Evolutionary conservation across 2,113 vertebrate genomes (phyloP).

Genomic region (Oreochromis tanganicae): DNA sequence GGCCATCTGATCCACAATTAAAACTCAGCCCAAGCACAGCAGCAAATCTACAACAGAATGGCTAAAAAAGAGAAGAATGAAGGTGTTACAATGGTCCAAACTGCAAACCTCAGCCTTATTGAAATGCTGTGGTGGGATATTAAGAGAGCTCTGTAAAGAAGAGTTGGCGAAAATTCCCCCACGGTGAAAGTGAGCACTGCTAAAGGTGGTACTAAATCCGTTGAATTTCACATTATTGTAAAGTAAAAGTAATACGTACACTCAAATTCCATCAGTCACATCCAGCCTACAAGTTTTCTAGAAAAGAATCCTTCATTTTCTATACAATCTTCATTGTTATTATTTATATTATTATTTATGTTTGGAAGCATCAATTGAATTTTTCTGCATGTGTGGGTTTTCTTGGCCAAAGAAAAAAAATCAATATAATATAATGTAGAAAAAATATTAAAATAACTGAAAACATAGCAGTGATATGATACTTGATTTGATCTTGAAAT

Average conservation of each 20-base stretch:
- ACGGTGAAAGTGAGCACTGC: not conserved
- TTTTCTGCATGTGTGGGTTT: not conserved
- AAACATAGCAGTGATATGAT: not conserved
- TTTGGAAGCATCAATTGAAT: not conserved
- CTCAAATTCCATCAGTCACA: not conserved
- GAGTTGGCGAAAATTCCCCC: not conserved
- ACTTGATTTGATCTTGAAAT: not conserved
- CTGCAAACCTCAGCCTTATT: not conserved
- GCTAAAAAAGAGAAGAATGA: not conserved
- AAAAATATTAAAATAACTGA: not conserved
- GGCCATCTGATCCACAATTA: not conserved
- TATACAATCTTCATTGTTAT: not conserved
- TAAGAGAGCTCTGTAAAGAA: not conserved
- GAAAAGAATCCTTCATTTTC: not conserved
- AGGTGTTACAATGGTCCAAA: not conserved
- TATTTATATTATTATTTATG: not conserved
- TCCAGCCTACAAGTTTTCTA: not conserved
- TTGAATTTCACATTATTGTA: not conserved
- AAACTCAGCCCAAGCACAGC: not conserved
- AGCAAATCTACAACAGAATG: not conserved
- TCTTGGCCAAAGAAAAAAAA: not conserved
- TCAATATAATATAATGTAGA: not conserved
- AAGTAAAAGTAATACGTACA: not conserved
- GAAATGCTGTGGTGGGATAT: not conserved
- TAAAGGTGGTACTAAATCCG: not conserved